Percentiles rank a stretch among this genome's conserved stretches.
Conservation (phyloP, 92 coral and sea anemone species). For the Epizoanthus rinbou region DNA sequence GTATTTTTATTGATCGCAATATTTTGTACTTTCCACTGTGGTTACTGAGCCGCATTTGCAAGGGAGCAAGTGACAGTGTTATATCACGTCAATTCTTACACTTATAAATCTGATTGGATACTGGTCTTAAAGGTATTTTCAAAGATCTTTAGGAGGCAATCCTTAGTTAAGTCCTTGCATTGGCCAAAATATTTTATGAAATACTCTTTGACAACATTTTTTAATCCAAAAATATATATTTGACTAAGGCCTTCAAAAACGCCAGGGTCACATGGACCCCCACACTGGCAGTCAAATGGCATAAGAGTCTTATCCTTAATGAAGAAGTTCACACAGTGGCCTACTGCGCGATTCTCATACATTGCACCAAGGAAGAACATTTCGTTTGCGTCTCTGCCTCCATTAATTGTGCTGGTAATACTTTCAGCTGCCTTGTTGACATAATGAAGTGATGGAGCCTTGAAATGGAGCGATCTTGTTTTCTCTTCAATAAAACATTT, state of each 20-base stretch:
- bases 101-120: too few species aligned
- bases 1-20: too few species aligned
- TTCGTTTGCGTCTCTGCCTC: background rate
- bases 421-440: background rate
- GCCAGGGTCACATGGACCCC: background rate
- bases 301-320: background rate
- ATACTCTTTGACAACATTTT: background rate
- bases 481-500: background rate
- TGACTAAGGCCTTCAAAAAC: background rate
- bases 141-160: background rate
- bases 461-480: background rate
- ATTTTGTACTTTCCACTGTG: too few species aligned
- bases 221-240: background rate
- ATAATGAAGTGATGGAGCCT: background rate
- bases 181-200: background rate
- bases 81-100: too few species aligned
- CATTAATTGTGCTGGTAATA: background rate
- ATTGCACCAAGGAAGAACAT: background rate
- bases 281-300: background rate
- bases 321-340: conserved; percentile 8
- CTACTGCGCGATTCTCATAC: background rate
- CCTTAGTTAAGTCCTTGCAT: background rate
- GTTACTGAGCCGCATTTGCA: too few species aligned
- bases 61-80: too few species aligned
- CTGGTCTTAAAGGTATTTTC: background rate